Conservation (phyloP, 2,888 invertebrate species). For the Rotaria macrura region DNA sequence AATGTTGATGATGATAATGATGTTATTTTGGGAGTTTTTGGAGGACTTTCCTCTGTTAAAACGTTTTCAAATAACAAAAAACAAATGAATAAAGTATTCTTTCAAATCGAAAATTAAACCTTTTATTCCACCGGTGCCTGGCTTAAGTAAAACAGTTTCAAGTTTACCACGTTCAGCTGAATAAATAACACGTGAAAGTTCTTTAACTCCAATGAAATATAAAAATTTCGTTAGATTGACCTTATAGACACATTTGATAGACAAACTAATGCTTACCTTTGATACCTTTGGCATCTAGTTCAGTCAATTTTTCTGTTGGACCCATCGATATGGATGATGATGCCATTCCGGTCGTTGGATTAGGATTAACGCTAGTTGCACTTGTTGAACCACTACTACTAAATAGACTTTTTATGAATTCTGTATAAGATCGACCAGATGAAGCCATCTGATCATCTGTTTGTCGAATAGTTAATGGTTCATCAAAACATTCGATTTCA, state of each 20-base stretch:
- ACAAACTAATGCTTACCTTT: background rate
- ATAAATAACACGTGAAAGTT: constrained; percentile 14
- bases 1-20: constrained; percentile 11
- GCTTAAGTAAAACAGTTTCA: constrained; percentile 21
- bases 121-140: background rate
- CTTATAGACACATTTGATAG: too few relatives aligned
- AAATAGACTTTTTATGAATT: background rate
- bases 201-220: background rate
- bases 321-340: background rate
- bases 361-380: background rate
- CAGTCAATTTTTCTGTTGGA: background rate
- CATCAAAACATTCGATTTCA: constrained; percentile 9
- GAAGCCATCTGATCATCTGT: background rate
- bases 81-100: background rate
- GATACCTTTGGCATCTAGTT: background rate
- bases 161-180: constrained; percentile 8
- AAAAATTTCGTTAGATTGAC: too few relatives aligned
- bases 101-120: background rate
- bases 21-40: background rate
- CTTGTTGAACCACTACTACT: background rate
- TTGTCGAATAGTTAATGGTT: constrained; percentile 10
- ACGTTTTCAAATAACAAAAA: background rate
- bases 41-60: background rate
- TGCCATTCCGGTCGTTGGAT: background rate
- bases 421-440: background rate